Evolutionary conservation across 2,797 vertebrate genomes (phyloP).

Genomic region (Falco novaeseelandiae): DNA sequence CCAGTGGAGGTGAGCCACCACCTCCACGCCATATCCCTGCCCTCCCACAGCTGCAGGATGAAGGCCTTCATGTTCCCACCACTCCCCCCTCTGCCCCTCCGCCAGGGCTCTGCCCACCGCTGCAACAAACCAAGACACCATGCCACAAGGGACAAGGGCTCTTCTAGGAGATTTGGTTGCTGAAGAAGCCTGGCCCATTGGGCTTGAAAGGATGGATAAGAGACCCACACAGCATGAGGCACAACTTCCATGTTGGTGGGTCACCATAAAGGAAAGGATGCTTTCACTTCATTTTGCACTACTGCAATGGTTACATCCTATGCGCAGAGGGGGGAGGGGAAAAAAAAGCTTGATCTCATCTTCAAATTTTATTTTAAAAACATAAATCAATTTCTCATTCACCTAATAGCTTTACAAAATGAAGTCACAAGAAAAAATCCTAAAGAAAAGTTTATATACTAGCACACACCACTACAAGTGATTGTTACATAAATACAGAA

Average conservation of each 20-base stretch:
- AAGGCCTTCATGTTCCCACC: not conserved
- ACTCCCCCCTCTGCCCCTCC: not conserved
- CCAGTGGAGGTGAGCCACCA: not conserved
- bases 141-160: accelerated
- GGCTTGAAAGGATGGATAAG: not conserved
- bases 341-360: not conserved
- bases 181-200: not conserved
- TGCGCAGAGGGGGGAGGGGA: too few relatives aligned
- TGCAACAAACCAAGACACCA: accelerated
- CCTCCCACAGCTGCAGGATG: accelerated
- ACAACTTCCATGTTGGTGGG: not conserved
- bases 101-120: not conserved
- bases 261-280: not conserved
- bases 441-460: not conserved
- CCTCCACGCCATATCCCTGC: not conserved
- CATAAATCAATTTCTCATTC: not conserved
- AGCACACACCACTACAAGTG: not conserved
- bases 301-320: not conserved
- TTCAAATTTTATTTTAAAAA: not conserved
- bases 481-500: slow-evolving; percentile 3
- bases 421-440: not conserved
- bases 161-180: not conserved
- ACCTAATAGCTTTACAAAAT: not conserved
- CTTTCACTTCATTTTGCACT: not conserved
- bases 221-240: not conserved